Percentiles rank a stretch among this genome's conserved stretches.
Evolutionary conservation across 2,113 vertebrate species (phyloP).

Genomic region (Eulemur macaco): DNA sequence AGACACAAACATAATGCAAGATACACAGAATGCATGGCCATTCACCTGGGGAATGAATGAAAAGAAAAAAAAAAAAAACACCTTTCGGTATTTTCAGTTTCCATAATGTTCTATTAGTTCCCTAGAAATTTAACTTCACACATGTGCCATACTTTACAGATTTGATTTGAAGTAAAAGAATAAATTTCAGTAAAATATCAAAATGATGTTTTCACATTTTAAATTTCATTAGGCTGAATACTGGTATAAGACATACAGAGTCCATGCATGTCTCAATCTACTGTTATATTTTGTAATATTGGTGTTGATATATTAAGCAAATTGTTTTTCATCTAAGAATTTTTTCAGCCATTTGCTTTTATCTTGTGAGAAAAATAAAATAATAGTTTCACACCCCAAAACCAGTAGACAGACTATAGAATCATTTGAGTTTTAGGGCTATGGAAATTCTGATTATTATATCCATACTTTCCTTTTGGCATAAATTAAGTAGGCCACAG

Average conservation of each 20-base stretch:
- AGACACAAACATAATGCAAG: not conserved
- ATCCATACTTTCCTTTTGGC: conserved; percentile 40
- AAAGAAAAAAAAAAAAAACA: not conserved
- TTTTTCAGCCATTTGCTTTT: conserved; percentile 36
- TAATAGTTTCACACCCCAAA: not conserved
- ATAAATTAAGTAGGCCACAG: conserved; percentile 35
- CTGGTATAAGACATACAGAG: not conserved
- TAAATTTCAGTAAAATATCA: conserved; percentile 50
- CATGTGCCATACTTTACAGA: not conserved
- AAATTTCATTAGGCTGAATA: conserved; percentile 27
- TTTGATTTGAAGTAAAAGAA: conserved; percentile 37
- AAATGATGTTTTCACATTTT: conserved; percentile 10
- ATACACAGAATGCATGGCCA: not conserved
- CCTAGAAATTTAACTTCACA: conserved; percentile 47
- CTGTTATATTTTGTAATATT: not conserved
- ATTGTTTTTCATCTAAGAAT: conserved; percentile 14
- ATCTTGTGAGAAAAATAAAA: conserved; percentile 7
- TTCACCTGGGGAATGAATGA: not conserved
- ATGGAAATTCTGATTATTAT: not conserved
- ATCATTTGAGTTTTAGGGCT: not conserved
- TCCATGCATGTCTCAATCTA: not conserved
- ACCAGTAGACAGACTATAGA: not conserved
- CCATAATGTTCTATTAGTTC: not conserved
- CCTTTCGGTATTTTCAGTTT: conserved; percentile 45
- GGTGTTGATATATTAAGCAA: conserved; percentile 31